Evolutionary conservation across 2,113 vertebrate species (phyloP).

Genomic region (Neolamprologus sp.): DNA sequence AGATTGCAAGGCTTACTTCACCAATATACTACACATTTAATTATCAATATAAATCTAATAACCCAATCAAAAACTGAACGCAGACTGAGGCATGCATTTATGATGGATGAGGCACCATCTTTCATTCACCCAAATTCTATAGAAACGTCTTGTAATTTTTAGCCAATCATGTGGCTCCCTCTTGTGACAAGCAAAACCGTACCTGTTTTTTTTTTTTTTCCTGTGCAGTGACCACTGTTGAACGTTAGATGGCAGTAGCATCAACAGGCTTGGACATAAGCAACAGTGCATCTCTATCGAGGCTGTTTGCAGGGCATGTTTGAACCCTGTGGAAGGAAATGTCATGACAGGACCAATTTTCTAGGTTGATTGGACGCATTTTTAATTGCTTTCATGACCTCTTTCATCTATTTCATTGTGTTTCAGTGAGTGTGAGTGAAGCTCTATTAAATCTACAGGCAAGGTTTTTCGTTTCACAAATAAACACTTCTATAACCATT

Average conservation of each 20-base stretch:
- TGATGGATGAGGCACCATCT: neutral
- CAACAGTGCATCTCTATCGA: neutral
- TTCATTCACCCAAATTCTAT: neutral
- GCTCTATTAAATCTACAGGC: neutral
- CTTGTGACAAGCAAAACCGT: slow-evolving; percentile 15
- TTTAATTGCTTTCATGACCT: neutral
- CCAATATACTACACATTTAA: neutral
- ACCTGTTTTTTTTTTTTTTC: neutral
- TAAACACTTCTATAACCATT: neutral
- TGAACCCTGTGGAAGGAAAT: neutral
- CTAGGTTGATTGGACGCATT: neutral
- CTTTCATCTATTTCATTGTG: neutral
- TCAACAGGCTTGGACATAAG: neutral
- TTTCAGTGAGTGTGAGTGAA: neutral
- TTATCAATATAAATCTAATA: neutral
- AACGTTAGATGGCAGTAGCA: slow-evolving; percentile 43
- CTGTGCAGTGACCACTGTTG: neutral
- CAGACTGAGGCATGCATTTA: neutral
- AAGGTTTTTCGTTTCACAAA: neutral
- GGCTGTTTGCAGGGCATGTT: neutral
- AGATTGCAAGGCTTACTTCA: neutral
- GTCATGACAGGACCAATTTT: too few species aligned
- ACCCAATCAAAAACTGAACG: neutral
- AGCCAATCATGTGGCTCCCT: slow-evolving; percentile 30
- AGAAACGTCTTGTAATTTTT: neutral